Evolutionary conservation across 2,113 vertebrate genomes (phyloP).

Genomic region (Ochotona curzoniae): DNA sequence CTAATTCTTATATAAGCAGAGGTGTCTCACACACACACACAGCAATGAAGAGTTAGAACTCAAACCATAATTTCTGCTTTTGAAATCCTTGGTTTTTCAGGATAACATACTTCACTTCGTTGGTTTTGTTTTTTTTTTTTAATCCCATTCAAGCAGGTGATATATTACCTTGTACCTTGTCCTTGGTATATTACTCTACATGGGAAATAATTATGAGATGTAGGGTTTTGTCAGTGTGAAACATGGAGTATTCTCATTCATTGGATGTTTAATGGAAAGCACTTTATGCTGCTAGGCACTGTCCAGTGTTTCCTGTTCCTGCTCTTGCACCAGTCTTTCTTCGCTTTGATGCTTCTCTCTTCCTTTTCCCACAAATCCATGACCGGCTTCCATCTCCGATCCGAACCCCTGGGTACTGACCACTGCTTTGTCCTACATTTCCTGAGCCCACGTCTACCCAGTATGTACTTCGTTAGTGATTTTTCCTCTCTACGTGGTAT

Average conservation of each 20-base stretch:
- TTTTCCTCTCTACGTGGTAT: not conserved
- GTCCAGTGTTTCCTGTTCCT: fast-evolving
- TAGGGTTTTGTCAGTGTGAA: not conserved
- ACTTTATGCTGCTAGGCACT: not conserved
- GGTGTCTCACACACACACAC: not conserved
- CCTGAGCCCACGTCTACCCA: not conserved
- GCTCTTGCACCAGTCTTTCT: not conserved
- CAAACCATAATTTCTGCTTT: not conserved
- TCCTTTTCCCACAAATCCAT: not conserved
- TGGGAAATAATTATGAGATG: not conserved
- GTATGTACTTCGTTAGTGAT: not conserved
- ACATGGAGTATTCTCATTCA: not conserved
- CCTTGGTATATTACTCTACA: not conserved
- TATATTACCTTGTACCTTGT: not conserved
- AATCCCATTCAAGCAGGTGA: no score
- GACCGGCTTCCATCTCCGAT: not conserved
- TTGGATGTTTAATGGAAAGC: not conserved
- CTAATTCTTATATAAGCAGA: not conserved
- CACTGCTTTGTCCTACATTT: not conserved
- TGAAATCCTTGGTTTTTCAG: not conserved
- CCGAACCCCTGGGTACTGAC: not conserved
- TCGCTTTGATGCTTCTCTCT: not conserved
- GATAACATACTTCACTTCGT: not conserved
- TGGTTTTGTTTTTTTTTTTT: no score
- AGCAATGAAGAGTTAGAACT: not conserved